Evolutionary conservation across 2,797 vertebrate species (phyloP).

Genomic region (Pitangus sulphuratus): DNA sequence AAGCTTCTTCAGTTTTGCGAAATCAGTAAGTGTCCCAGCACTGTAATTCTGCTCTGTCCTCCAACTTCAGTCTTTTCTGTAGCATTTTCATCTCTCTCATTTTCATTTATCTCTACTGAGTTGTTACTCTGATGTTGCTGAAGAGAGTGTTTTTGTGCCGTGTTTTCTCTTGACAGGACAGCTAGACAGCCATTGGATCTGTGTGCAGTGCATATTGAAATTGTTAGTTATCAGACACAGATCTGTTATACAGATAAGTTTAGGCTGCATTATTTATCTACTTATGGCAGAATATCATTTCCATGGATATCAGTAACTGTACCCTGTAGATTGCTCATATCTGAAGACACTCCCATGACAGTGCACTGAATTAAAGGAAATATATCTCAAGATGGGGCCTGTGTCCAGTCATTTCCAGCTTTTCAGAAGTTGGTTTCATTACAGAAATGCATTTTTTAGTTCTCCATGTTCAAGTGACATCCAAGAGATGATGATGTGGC

Average conservation of each 20-base stretch:
- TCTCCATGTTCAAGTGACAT: background rate
- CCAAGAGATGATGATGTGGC: background rate
- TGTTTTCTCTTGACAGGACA: background rate
- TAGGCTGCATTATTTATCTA: background rate
- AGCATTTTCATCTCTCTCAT: background rate
- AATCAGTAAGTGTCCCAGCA: conserved; percentile 89
- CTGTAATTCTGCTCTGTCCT: background rate
- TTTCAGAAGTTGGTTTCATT: background rate
- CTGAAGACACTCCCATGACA: background rate
- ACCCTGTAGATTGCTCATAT: background rate
- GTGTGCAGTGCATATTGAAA: background rate
- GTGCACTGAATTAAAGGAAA: background rate
- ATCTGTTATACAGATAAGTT: background rate
- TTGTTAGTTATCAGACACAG: background rate
- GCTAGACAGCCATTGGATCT: background rate
- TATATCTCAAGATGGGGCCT: background rate
- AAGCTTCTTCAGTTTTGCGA: conserved; percentile 99
- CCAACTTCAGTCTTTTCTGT: background rate
- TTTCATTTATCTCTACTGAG: background rate
- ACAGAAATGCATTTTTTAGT: background rate
- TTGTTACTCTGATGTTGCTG: background rate
- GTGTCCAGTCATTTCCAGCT: background rate
- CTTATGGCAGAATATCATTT: background rate
- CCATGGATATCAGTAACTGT: background rate
- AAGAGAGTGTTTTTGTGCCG: background rate